Evolutionary conservation across 23 tunicate genomes (phyloP).

Genomic region (Trididemnum nubilum): DNA sequence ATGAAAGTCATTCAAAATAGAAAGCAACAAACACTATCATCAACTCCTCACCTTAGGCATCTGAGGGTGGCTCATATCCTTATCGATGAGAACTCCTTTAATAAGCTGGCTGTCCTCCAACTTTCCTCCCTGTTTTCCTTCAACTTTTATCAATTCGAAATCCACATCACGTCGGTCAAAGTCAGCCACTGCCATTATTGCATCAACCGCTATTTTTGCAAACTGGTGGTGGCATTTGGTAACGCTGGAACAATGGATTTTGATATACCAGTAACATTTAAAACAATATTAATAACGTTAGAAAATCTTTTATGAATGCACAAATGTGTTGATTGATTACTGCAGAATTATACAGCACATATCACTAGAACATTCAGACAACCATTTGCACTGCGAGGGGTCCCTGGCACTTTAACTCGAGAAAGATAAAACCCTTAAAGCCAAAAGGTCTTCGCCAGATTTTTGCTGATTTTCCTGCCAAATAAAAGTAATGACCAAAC

Average conservation of each 20-base stretch:
- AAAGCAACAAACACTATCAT: too few species aligned
- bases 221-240: constrained; percentile 98
- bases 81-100: constrained; percentile 98
- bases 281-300: background rate
- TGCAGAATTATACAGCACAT: background rate
- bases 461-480: too few species aligned
- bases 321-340: background rate
- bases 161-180: constrained; percentile 96
- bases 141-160: constrained; percentile 96
- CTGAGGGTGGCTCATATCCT: constrained; percentile 99
- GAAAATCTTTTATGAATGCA: background rate
- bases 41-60: constrained; percentile 84
- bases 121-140: constrained; percentile 96
- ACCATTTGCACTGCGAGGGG: too few species aligned
- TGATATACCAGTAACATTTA: background rate
- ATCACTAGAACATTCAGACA: too few species aligned
- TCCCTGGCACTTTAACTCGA: too few species aligned
- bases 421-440: too few species aligned
- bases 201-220: constrained; percentile 97
- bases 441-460: too few species aligned
- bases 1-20: too few species aligned
- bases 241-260: constrained; percentile 58
- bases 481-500: too few species aligned
- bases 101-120: constrained; percentile 93
- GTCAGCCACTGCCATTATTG: constrained; percentile 98